Evolutionary conservation across 2,888 invertebrate species (phyloP), one percentile per base, ranked within the genome.

Genomic region (Orthonevra nobilis): DNA sequence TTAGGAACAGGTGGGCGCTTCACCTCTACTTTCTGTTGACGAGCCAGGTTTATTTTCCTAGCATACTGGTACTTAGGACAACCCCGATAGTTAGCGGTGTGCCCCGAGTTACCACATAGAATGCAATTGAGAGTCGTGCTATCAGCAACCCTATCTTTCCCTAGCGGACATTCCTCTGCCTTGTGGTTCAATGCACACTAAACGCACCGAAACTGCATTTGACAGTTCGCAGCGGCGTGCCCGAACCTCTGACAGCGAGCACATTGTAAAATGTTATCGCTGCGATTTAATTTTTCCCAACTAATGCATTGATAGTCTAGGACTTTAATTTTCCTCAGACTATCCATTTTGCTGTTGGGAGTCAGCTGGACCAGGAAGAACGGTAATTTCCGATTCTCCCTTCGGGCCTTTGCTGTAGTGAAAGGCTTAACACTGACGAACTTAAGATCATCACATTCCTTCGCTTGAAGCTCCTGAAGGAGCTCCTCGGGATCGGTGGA

Each of bases 191-290:
- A 9, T 9, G 9, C 30, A 14, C 20, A 42, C 42, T 42, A 20
- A 1, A 42, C 42, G 20, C 42, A 42, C 10, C 42, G 19, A 42
- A 20, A 10, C 42, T 42, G 42, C 42, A 42, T 42, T 19, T 20
- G n/a, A n/a, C 42, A 42, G 42, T 42, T 42, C 42, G 42, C 19
- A n/a, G 42, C 42, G 19, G 42, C 42, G 42, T 42, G 42, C 2
- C 19, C 42, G n/a, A 42, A 42, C 42, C n/a, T 42, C 14, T 42
- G 42, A 20, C 42, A 42, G 20, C 19, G 42, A 42, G n/a, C 42
- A 10, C 42, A 42, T 42, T 42, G 42, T 3, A 42, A 0, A 20
- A 42, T 42, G 42, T 12, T 20, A 1, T 23, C 20, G 42, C 20
- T 20, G 4, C 20, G 9, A 6, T 17, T 23, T 23, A 42, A 7